A percentile compares a stretch with the other conserved stretches of the same genome.
phyloP scores from a whole-genome alignment of 2,113 vertebrate genomes.

The Python bivittatus region DNA sequence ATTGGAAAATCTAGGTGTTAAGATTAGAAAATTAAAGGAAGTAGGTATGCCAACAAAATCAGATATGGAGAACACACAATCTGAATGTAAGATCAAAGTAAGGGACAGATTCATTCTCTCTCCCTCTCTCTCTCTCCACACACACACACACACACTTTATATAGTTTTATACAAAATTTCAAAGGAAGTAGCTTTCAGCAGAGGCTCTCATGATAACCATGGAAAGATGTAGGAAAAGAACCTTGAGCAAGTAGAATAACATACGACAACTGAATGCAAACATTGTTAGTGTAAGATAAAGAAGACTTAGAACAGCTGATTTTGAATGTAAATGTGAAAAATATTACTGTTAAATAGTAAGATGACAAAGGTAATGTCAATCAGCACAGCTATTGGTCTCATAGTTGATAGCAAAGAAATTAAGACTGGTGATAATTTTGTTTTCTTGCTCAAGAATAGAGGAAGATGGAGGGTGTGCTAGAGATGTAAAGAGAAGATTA shows the following conservation, averaged over 20 bases:
- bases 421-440: background rate
- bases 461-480: background rate
- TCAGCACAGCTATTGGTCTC: background rate
- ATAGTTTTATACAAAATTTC: too few relatives aligned
- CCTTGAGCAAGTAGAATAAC: background rate
- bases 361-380: background rate
- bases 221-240: background rate
- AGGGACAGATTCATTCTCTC: too few relatives aligned
- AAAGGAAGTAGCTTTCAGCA: background rate
- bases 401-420: background rate
- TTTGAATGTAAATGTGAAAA: background rate
- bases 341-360: background rate
- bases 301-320: background rate
- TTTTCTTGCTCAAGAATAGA: background rate
- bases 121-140: too few relatives aligned
- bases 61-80: background rate
- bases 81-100: background rate
- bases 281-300: background rate
- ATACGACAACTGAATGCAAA: background rate
- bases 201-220: background rate
- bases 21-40: background rate
- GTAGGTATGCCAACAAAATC: background rate
- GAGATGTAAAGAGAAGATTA: background rate
- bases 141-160: too few relatives aligned
- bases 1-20: background rate